These are phyloP conservation scores for Lytechinus pictus DNA, from an alignment of 35 echinoderm and acorn worm species.

Conservation along the genomic window DNA sequence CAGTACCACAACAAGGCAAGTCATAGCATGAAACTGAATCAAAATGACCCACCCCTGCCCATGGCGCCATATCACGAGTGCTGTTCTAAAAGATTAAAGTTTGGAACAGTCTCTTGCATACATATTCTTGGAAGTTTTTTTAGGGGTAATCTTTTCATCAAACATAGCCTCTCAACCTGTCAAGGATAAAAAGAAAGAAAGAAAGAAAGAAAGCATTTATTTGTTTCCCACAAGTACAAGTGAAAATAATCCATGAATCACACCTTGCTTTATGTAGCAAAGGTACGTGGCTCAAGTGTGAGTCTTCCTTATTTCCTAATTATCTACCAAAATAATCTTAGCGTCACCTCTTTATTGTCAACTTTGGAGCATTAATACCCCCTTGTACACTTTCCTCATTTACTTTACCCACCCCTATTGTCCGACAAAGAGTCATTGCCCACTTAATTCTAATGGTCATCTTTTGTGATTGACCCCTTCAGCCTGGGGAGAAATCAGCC, in stretches of 20 bases:
- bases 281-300: neutral
- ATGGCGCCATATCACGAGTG: neutral
- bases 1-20: neutral
- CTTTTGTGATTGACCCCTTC: constrained; percentile 14
- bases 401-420: neutral
- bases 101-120: neutral
- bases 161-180: neutral
- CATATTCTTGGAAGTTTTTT: neutral
- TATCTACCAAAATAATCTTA: neutral
- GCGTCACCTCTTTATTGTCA: neutral
- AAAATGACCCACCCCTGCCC: neutral
- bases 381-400: neutral
- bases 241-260: constrained; percentile 2
- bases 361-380: neutral
- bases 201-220: neutral
- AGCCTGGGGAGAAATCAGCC: neutral
- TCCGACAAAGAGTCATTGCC: constrained; percentile 27
- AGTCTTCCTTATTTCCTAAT: neutral
- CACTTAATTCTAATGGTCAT: constrained; percentile 11
- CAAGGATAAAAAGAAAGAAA: neutral
- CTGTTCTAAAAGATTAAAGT: neutral
- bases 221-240: neutral
- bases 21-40: neutral
- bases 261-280: constrained; percentile 26
- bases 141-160: neutral